Percentiles rank a stretch among this genome's conserved stretches.
Evolutionary conservation across 2,888 invertebrate genomes (phyloP).

Genomic region (Cryptocephalus moraei): DNA sequence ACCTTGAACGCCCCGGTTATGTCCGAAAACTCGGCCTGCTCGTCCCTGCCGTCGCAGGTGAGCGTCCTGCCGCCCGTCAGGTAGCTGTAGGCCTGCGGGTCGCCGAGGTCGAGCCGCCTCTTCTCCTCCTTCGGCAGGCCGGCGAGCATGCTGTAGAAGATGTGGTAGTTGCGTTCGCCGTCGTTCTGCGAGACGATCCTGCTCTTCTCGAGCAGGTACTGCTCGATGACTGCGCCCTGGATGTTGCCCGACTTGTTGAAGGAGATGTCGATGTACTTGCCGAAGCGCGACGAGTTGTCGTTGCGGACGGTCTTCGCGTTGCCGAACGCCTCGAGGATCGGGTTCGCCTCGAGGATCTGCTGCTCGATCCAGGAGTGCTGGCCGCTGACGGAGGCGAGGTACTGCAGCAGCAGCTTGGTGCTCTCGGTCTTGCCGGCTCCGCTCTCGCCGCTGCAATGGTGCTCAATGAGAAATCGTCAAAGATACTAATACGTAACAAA

Average conservation of each 20-base stretch:
- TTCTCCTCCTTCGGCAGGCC: conserved; percentile 76
- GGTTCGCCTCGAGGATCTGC: conserved; percentile 93
- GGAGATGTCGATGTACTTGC: conserved; percentile 58
- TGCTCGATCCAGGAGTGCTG: conserved; percentile 97
- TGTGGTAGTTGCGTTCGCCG: conserved; percentile 91
- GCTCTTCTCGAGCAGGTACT: conserved; percentile 90
- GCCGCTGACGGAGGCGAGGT: conserved; percentile 85
- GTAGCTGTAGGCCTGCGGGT: conserved; percentile 68
- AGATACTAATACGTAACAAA: too few species aligned
- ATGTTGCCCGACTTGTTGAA: conserved; percentile 65
- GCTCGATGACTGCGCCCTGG: conserved; percentile 89
- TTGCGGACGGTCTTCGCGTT: conserved; percentile 94
- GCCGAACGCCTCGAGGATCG: conserved; percentile 93
- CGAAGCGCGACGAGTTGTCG: conserved; percentile 93
- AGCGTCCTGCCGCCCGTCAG: conserved; percentile 55
- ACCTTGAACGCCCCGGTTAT: conserved; percentile 90
- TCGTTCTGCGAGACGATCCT: conserved; percentile 81
- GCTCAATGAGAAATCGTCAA: neutral
- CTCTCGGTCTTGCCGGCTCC: conserved; percentile 96
- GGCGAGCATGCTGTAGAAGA: conserved; percentile 81
- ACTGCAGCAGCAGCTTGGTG: conserved; percentile 88
- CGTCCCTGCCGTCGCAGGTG: conserved; percentile 73
- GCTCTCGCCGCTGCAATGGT: conserved; percentile 75
- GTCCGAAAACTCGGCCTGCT: conserved; percentile 75
- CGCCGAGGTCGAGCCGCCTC: conserved; percentile 55